Base-by-base conservation (phyloP, 2,797 vertebrate species). In the Crocodylus rhombifer region DNA sequence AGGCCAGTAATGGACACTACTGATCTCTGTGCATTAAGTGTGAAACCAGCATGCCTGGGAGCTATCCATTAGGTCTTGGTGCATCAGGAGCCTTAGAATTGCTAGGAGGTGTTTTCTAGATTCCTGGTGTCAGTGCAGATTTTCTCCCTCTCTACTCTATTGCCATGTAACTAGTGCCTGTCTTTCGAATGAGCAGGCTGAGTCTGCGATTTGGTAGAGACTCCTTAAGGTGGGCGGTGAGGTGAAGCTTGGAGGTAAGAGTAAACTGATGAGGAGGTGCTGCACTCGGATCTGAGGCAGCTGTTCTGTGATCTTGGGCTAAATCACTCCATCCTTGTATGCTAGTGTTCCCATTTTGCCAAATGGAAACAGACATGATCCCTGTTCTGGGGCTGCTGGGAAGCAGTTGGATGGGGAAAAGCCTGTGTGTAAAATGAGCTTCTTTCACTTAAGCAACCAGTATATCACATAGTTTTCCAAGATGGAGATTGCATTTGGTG, bases 11-110 rank as follows among this genome's bases (percentile, higher is more conserved):
- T 42, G 36, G 36, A 71, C 21, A 42, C 42, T 42, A 42, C 42
- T 42, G 42, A 7, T 13, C 33, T 23, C 20, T 25, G 20, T 71
- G 33, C 36, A 71, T 71, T 71, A 71, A 23, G 13, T 3, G 1
- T 42, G 42, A 36, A 23, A 36, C 36, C 69, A 71, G 21, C 69
- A 71, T 15, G 6, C 36, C 14, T 23, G 8, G 69, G 36, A 21
- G 21, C 36, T 23, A 6, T 4, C 14, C 36, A 18, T 71, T 71
- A 42, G 4, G 1, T 74, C 62, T 33, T 0, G 0, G 80, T 77
- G 1, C 14, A 8, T 60, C 26, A 74, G 33, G 25, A 95, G 67
- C 57, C 30, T 42, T 16, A 2, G 17, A 23, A 25, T 71, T 83
- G 77, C 65, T 86, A 62, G 33, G 76, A 9, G 61, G 1, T 0